Evolutionary conservation across 2,797 vertebrate genomes (phyloP), one percentile per base, ranked within the genome.

Genomic region (Cyclura pinguis): DNA sequence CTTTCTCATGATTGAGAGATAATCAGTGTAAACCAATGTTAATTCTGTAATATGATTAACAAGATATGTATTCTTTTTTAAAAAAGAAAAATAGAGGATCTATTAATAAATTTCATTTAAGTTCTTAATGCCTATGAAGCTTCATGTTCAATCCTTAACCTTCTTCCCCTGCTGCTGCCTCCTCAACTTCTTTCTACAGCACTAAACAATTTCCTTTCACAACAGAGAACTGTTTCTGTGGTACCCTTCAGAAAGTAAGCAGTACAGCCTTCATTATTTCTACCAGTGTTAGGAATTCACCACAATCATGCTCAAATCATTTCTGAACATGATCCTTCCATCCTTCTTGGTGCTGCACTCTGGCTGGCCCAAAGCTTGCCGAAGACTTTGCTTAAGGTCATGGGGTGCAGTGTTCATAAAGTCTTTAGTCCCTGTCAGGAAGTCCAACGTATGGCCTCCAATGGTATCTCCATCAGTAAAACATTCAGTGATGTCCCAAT

Each of bases 401-500:
- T 94, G 73, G 0, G 98, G 95, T 0, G 97, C 97, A 0, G 95
- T 97, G 77, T 95, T 96, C 89, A 97, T 97, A 92, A 98, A 98
- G 85, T 98, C 86, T 38, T 95, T 90, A 0, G 98, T 97, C 55
- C 98, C 97, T 0, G 98, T 98, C 92, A 98, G 97, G 87, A 98
- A 98, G 95, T 98, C 98, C 64, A 98, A 96, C 93, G 98, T 96
- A 87, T 94, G 96, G 93, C 97, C 96, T 74, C 98, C 98, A 0
- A 93, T 94, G 0, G 96, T 95, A 77, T 98, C 96, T 0, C 98
- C 98, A 27, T 98, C 96, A 0, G 91, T 84, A 95, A 98, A 98
- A 95, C 98, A 98, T 94, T 98, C 97, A 0, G 96, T 98, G 94
- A 97, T 97, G 72, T 98, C 98, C 96, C 98, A 97, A 62, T 96